Evolutionary conservation across 2,797 vertebrate genomes (phyloP), one percentile per base, ranked within the genome.

Genomic region (Anguilla anguilla): DNA sequence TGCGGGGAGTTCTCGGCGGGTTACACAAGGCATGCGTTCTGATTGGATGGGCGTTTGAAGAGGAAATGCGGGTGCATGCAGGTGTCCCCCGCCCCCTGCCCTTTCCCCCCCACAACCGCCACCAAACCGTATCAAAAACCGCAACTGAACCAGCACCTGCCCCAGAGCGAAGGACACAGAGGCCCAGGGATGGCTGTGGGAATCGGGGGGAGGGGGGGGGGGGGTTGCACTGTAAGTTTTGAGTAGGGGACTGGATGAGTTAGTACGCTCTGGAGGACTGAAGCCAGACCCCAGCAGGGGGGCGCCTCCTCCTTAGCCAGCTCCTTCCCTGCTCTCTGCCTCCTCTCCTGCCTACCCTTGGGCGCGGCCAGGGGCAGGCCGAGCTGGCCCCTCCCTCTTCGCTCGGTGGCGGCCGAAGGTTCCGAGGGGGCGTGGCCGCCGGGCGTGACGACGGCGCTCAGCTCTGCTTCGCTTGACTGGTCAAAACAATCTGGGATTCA

Each of bases 401-500:
- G 94, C 95, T 97, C 96, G 94, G 95, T 97, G 96, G 96, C 97
- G 96, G 97, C 96, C 93, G 96, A 95, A 92, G 96, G 95, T 93
- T 98, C 97, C 97, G 96, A 95, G 95, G 94, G 96, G 94, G 95
- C 94, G 95, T 95, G 96, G 95, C 97, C 97, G 96, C 96, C 94
- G 95, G 97, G 97, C 96, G 94, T 97, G 98, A 97, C 94, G 95
- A 94, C 95, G 96, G 97, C 94, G 96, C 96, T 97, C 96, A 97
- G 96, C 94, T 99, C 98, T 95, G 97, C 97, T 93, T 97, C 97
- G 93, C 94, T 97, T 96, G 98, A 98, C 98, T 97, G 96, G 98
- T 99, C 98, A 99, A 99, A 98, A 98, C 98, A 97, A 99, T 99
- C 98, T 99, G 98, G 97, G 98, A 99, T 98, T 98, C 97, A 98